Evolutionary conservation across 2,113 vertebrate genomes (phyloP).

Genomic region (Pteruthius melanotis): DNA sequence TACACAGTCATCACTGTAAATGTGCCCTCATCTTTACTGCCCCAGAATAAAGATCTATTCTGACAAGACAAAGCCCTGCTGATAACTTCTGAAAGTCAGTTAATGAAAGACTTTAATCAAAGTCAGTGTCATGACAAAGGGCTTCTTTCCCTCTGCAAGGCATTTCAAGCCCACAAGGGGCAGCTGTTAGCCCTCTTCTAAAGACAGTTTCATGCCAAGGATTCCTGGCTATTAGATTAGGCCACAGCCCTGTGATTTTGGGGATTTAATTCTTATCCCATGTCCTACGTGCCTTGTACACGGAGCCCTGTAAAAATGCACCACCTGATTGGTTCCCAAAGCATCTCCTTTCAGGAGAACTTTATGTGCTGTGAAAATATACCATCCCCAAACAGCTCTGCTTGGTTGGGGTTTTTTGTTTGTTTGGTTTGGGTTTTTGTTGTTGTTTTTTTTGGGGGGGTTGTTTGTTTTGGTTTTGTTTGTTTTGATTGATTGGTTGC

Average conservation of each 20-base stretch:
- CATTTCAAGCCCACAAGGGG: not conserved
- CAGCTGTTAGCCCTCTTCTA: not conserved
- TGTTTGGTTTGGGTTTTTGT: not conserved
- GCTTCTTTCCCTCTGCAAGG: not conserved
- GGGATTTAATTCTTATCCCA: not conserved
- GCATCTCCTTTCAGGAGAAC: not conserved
- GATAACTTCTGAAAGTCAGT: not conserved
- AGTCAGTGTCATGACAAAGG: not conserved
- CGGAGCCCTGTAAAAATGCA: not conserved
- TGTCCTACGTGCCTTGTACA: rapidly evolving
- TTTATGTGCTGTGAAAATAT: not conserved
- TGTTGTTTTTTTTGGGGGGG: not conserved
- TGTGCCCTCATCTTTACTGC: not conserved
- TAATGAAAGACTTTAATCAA: not conserved
- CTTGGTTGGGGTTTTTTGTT: not conserved
- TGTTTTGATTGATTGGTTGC: not conserved
- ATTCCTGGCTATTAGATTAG: not conserved
- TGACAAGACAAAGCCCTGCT: not conserved
- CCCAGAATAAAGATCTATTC: not conserved
- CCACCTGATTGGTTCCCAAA: rapidly evolving
- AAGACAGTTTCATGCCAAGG: not conserved
- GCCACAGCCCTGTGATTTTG: not conserved
- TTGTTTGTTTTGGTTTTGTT: not conserved
- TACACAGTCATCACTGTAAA: not conserved
- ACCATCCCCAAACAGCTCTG: not conserved